Conservation (phyloP, 2,797 vertebrate genomes). For the Antennarius maculatus region DNA sequence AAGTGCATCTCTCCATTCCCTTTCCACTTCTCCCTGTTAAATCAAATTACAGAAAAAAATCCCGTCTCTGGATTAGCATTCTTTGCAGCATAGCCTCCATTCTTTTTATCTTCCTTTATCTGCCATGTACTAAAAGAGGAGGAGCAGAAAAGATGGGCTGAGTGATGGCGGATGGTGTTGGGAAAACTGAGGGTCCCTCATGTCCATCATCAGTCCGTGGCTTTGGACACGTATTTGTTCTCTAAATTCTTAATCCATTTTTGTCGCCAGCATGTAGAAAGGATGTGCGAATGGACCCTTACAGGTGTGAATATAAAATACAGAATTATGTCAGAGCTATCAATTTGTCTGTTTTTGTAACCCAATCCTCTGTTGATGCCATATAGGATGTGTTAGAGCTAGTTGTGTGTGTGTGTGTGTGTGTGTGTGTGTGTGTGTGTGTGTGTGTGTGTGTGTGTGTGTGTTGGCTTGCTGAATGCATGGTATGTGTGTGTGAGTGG, state of each 20-base stretch:
- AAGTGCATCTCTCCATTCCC: constrained; percentile 89
- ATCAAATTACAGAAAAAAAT: constrained; percentile 92
- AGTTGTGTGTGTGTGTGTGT: constrained; percentile 1
- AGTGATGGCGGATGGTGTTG: constrained; percentile 53
- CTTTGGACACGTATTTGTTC: constrained; percentile 28
- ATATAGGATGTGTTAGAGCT: constrained; percentile 30
- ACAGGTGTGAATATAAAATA: constrained; percentile 24
- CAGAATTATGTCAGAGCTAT: constrained; percentile 22
- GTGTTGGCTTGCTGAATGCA: constrained; percentile 69
- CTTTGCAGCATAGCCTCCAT: constrained; percentile 81
- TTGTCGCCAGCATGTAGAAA: constrained; percentile 33
- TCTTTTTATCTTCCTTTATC: constrained; percentile 70
- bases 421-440: constrained; percentile 31
- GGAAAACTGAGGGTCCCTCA: constrained; percentile 57
- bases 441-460: constrained; percentile 39
- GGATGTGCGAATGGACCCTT: constrained; percentile 26
- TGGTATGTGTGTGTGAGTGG: constrained; percentile 72
- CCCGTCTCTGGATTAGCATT: constrained; percentile 88
- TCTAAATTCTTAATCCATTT: constrained; percentile 37
- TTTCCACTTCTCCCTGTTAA: constrained; percentile 88
- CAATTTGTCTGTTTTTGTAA: constrained; percentile 24
- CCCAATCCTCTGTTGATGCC: constrained; percentile 24
- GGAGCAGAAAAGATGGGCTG: constrained; percentile 55
- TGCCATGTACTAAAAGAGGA: constrained; percentile 58
- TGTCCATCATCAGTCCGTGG: constrained; percentile 44